Evolutionary conservation across 1,140 invertebrate species (phyloP).

Genomic region (Penaeus indicus): DNA sequence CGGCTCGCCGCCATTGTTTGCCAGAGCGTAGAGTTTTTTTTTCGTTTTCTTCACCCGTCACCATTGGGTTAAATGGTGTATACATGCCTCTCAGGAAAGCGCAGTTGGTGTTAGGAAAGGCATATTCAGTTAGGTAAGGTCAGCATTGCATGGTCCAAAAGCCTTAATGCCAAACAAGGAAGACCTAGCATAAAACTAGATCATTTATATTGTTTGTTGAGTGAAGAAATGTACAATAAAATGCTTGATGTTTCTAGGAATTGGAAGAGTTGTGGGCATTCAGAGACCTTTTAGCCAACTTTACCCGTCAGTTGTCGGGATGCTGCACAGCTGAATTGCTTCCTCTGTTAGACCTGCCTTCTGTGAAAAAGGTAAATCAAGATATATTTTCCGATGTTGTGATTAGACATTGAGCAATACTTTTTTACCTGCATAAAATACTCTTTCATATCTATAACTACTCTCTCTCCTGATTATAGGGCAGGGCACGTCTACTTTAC

Average conservation of each 20-base stretch:
- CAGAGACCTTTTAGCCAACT: slow-evolving; percentile 78
- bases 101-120: too few relatives aligned
- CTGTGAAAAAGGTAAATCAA: slow-evolving; percentile 76
- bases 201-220: background rate
- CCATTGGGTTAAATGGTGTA: too few relatives aligned
- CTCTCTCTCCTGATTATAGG: slow-evolving; percentile 72
- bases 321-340: slow-evolving; percentile 83
- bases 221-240: background rate
- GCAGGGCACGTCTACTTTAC: slow-evolving; percentile 85
- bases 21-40: too few relatives aligned
- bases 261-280: slow-evolving; percentile 87
- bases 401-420: too few relatives aligned
- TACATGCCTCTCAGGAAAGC: too few relatives aligned
- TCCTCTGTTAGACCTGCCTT: slow-evolving; percentile 85
- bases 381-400: background rate
- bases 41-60: too few relatives aligned
- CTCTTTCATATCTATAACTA: background rate
- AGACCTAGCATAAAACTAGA: too few relatives aligned
- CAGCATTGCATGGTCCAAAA: too few relatives aligned
- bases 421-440: background rate
- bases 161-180: too few relatives aligned
- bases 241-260: slow-evolving; percentile 72
- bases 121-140: too few relatives aligned
- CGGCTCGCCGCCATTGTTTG: too few relatives aligned
- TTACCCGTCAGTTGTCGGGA: slow-evolving; percentile 80